Base-by-base conservation (phyloP, 2,888 invertebrate species). In the Tromatobia lineatoria region DNA sequence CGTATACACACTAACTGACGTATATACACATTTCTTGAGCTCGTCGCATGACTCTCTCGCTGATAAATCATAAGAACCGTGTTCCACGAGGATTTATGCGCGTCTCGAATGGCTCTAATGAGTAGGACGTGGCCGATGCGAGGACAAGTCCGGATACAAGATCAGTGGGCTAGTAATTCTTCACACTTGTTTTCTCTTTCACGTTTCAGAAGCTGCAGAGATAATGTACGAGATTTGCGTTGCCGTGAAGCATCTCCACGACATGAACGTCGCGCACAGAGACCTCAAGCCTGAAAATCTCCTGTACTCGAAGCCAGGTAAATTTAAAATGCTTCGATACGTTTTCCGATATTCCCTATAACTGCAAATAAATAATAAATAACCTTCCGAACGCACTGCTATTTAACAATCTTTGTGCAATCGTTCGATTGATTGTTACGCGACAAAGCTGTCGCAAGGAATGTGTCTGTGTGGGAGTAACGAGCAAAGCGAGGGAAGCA, bases 201-300 rank as follows among this genome's bases (percentile, higher is more conserved):
- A 59, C 23, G 38, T 84, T 84, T 64, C 93, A 97, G 98, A 98
- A 94, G 98, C 98, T 70, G 98, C 98, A 64, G 96, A 98, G 95
- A 97, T 99, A 91, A 99, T 99, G 97, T 97, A 97, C 92, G 98
- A 99, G 92, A 99, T 99, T 90, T 99, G 99, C 93, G 96, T 97
- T 66, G 99, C 99, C 0, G 98, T 99, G 0, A 97, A 97, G 85
- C 98, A 97, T 94, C 95, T 99, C 71, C 99, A 99, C 94, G 97
- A 97, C 92, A 96, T 97, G 92, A 97, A 99, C 94, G 99, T 99
- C 88, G 99, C 99, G 42, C 99, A 99, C 94, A 95, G 99, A 86
- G 99, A 99, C 94, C 96, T 99, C 89, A 99, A 99, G 94, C 99
- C 99, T 0, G 99, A 99, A 94, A 99, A 99, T 94, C 95, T 99